phyloP scores from a whole-genome alignment of 2,113 vertebrate species.

The Ifrita kowaldi region DNA sequence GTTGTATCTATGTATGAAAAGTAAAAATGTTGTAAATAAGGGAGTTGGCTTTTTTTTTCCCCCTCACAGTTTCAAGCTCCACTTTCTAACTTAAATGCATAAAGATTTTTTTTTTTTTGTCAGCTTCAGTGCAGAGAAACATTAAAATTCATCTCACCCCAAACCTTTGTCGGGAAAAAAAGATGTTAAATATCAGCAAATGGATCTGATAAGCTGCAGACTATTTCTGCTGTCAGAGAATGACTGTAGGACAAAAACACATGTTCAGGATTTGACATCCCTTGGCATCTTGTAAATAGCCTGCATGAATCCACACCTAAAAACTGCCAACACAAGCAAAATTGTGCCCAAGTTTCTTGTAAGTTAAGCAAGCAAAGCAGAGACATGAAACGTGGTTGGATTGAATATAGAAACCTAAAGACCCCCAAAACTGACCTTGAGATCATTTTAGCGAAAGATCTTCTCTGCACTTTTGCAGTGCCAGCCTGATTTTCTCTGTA shows the following conservation, averaged over 20 bases:
- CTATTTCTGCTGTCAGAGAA: slow-evolving; percentile 78
- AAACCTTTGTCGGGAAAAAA: slow-evolving; percentile 71
- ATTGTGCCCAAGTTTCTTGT: slow-evolving; percentile 76
- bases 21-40: slow-evolving; percentile 58
- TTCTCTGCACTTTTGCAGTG: slow-evolving; percentile 39
- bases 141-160: slow-evolving; percentile 74
- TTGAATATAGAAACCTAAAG: slow-evolving; percentile 74
- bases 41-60: slow-evolving; percentile 48
- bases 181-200: slow-evolving; percentile 79
- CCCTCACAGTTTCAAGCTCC: slow-evolving; percentile 52
- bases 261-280: slow-evolving; percentile 78
- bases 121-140: slow-evolving; percentile 68
- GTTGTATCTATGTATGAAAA: slow-evolving; percentile 11
- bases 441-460: slow-evolving; percentile 67
- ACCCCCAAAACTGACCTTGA: slow-evolving; percentile 74
- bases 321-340: slow-evolving; percentile 80
- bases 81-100: slow-evolving; percentile 62
- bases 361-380: slow-evolving; percentile 79
- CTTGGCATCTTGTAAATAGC: slow-evolving; percentile 82
- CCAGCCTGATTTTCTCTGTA: slow-evolving; percentile 28
- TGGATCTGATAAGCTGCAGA: slow-evolving; percentile 77
- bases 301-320: slow-evolving; percentile 77
- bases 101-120: slow-evolving; percentile 63
- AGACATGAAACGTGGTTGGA: slow-evolving; percentile 72
- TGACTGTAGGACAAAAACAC: slow-evolving; percentile 74